Evolutionary conservation across 2,113 vertebrate species (phyloP).

Genomic region (Varanus salvator): DNA sequence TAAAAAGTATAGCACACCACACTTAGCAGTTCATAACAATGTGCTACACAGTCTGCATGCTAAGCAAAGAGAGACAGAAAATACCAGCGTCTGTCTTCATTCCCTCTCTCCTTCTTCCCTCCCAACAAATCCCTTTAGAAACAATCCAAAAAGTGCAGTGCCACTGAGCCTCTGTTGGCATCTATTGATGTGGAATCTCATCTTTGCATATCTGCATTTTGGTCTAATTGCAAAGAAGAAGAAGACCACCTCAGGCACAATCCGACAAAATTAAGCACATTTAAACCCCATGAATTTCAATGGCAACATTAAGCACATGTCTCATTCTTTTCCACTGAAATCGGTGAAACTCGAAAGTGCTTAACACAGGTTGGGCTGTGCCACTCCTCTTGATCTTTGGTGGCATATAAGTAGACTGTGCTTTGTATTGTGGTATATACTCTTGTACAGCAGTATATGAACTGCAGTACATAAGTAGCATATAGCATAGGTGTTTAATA

Average conservation of each 20-base stretch:
- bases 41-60: slow-evolving; percentile 39
- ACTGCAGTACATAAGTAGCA: neutral
- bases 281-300: neutral
- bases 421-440: neutral
- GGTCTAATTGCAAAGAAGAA: neutral
- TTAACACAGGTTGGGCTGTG: neutral
- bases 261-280: neutral
- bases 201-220: slow-evolving; percentile 1
- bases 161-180: neutral
- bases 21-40: slow-evolving; percentile 56
- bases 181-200: neutral
- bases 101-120: neutral
- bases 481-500: neutral
- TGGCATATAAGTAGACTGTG: neutral
- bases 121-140: slow-evolving; percentile 40
- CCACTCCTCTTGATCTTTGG: neutral
- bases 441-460: neutral
- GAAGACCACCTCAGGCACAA: neutral
- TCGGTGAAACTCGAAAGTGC: neutral
- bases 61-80: slow-evolving; percentile 52
- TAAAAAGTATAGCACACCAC: slow-evolving; percentile 50
- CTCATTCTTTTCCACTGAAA: neutral
- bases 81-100: slow-evolving; percentile 45
- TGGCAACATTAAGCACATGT: neutral
- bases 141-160: neutral